These are phyloP conservation scores for Argyrosomus japonicus DNA, from an alignment of 2,113 vertebrate species.

Conservation along the genomic window DNA sequence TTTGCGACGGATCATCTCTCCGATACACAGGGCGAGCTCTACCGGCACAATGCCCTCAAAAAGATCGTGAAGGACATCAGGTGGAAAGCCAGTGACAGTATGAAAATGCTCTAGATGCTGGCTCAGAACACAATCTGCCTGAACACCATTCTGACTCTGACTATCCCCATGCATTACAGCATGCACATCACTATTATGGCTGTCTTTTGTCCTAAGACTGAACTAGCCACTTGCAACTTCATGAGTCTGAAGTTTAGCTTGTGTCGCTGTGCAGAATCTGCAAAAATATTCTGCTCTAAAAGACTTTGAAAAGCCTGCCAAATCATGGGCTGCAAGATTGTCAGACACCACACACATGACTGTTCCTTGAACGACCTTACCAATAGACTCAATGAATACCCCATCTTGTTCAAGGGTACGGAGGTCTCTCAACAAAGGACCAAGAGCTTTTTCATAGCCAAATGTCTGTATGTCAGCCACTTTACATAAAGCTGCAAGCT, in stretches of 20 bases:
- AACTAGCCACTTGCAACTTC: not conserved
- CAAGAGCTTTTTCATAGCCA: not conserved
- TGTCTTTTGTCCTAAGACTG: not conserved
- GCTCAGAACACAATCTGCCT: not conserved
- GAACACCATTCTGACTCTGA: not conserved
- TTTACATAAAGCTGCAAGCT: constrained; percentile 2
- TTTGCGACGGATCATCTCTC: not conserved
- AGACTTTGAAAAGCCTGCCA: not conserved
- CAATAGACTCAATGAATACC: not conserved
- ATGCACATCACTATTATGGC: not conserved
- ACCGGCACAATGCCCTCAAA: not conserved
- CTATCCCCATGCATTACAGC: not conserved
- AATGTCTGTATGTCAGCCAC: not conserved
- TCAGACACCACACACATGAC: not conserved
- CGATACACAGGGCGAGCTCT: not conserved
- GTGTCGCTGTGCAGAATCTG: not conserved
- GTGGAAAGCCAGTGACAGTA: too few relatives aligned
- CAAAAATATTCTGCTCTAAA: not conserved
- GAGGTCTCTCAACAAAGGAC: not conserved
- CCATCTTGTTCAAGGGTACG: not conserved
- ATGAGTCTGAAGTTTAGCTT: not conserved
- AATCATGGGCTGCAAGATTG: not conserved
- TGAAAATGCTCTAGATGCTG: not conserved
- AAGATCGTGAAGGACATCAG: not conserved
- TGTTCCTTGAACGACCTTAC: not conserved